Evolutionary conservation across 2,113 vertebrate genomes (phyloP).

Genomic region (Fukomys damarensis): DNA sequence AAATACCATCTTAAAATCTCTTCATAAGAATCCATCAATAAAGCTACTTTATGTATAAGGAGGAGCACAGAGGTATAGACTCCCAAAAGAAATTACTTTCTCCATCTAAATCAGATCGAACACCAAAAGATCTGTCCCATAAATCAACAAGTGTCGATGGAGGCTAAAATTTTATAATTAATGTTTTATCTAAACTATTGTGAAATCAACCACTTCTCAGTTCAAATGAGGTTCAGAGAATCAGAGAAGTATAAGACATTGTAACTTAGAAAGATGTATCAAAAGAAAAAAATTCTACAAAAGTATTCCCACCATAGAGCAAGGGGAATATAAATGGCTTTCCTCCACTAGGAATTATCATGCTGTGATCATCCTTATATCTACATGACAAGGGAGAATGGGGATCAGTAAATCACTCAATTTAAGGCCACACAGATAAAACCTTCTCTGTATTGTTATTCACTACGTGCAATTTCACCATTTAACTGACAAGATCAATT

Average conservation of each 20-base stretch:
- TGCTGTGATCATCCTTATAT: background rate
- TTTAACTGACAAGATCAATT: background rate
- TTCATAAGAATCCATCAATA: background rate
- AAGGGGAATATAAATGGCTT: background rate
- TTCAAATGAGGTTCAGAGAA: background rate
- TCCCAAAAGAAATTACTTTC: background rate
- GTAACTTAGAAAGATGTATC: background rate
- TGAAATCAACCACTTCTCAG: background rate
- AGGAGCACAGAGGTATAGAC: background rate
- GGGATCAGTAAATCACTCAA: background rate
- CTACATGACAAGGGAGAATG: background rate
- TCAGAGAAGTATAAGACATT: background rate
- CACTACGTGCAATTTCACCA: background rate
- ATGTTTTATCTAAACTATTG: background rate
- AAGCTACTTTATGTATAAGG: background rate
- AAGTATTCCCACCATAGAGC: background rate
- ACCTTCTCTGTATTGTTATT: background rate
- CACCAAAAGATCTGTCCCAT: background rate
- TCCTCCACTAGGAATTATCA: background rate
- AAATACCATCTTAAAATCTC: slow-evolving; percentile 53
- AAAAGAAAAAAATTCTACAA: background rate
- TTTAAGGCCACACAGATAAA: background rate
- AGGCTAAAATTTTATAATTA: background rate
- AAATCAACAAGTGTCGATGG: background rate
- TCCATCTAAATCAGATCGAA: slow-evolving; percentile 2